Evolutionary conservation across 2,888 invertebrate species (phyloP).

Genomic region (Sesia bembeciformis): DNA sequence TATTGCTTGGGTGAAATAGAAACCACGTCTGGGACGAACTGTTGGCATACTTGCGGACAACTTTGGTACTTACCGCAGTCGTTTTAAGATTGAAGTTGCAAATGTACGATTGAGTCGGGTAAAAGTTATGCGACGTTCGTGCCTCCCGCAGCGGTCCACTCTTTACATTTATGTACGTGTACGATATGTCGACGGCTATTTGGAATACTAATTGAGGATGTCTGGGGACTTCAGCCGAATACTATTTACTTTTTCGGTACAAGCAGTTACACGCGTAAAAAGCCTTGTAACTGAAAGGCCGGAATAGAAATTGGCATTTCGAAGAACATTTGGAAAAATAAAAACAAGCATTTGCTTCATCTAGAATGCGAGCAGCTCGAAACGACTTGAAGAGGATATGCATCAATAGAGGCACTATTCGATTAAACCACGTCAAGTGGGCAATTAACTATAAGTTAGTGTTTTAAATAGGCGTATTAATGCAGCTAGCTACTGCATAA

Average conservation of each 20-base stretch:
- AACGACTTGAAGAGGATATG: no score
- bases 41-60: conserved; percentile 40
- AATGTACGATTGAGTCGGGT: conserved; percentile 31
- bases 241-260: conserved; percentile 35
- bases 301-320: no score
- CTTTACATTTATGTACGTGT: conserved; percentile 71
- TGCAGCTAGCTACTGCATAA: no score
- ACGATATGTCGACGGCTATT: conserved; percentile 69
- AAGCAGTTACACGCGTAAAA: conserved; percentile 7
- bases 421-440: no score
- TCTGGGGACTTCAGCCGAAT: conserved; percentile 46
- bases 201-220: conserved; percentile 71
- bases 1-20: conserved; percentile 70
- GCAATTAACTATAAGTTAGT: no score
- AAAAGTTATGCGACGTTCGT: conserved; percentile 69
- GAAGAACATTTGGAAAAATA: no score
- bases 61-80: conserved; percentile 49
- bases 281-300: neutral
- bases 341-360: no score
- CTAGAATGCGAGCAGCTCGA: no score
- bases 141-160: conserved; percentile 63
- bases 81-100: conserved; percentile 54
- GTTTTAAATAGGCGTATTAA: no score
- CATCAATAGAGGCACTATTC: no score
- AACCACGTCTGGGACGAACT: conserved; percentile 58